Evolutionary conservation across 2,113 vertebrate species (phyloP).

Genomic region (Phaethon lepturus): DNA sequence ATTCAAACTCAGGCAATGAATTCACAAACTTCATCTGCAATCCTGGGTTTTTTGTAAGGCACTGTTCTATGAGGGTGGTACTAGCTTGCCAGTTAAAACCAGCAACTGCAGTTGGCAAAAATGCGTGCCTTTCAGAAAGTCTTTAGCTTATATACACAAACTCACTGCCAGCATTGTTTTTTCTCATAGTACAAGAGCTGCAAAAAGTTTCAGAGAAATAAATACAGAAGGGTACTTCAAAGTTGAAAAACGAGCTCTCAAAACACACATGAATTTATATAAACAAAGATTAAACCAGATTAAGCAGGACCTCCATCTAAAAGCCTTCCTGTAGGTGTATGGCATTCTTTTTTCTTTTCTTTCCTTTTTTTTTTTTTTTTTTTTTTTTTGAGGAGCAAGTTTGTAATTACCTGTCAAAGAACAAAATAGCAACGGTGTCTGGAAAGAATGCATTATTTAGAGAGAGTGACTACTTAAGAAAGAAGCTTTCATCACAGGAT

Average conservation of each 20-base stretch:
- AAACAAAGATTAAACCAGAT: slow-evolving; percentile 3
- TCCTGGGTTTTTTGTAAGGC: background rate
- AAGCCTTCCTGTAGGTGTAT: slow-evolving; percentile 17
- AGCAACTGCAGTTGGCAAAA: slow-evolving; percentile 12
- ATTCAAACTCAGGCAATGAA: slow-evolving; percentile 6
- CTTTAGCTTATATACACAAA: slow-evolving; percentile 31
- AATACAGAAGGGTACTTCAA: background rate
- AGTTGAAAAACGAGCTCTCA: background rate
- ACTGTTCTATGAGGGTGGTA: slow-evolving; percentile 5
- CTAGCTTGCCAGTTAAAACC: background rate
- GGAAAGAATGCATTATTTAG: slow-evolving; percentile 59
- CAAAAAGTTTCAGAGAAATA: background rate
- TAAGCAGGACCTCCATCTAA: slow-evolving; percentile 9
- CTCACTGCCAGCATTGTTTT: background rate
- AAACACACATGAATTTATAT: background rate
- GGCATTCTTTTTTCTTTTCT: background rate
- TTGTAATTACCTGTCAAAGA: slow-evolving; percentile 49
- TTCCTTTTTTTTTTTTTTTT: background rate
- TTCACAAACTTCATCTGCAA: slow-evolving; percentile 39
- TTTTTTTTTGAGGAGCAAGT: background rate
- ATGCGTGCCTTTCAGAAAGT: background rate
- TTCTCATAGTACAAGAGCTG: background rate
- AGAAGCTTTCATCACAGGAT: slow-evolving; percentile 54
- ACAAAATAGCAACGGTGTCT: slow-evolving; percentile 30
- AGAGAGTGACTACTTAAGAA: slow-evolving; percentile 42